Evolutionary conservation across 2,888 invertebrate genomes (phyloP), one percentile per base, ranked within the genome.

Genomic region (Sinopyrophorus schimmeli): DNA sequence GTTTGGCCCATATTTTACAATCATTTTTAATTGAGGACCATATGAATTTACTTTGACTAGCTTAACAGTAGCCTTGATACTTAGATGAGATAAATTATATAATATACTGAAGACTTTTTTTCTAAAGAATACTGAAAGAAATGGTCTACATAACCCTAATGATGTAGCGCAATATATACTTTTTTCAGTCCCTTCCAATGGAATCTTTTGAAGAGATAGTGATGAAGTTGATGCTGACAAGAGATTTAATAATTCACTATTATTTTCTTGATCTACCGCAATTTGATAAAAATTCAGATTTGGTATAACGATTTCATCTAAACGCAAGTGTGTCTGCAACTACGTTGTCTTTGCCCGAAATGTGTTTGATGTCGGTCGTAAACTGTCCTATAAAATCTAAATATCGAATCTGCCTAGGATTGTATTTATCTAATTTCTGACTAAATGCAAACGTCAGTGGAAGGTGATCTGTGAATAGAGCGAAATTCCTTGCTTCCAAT

Each of bases 381-480:
- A 70, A 70, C 43, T 71, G 67, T 0, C 61, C 40, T 12, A 71
- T 67, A 10, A 55, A 66, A 32, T 66, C 59, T 1, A 72, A 48
- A 9, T 72, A 61, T 3, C 68, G 43, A 7, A 59, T 53, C 47
- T 72, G 68, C 2, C 69, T 38, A 0, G 69, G 70, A 1, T 68
- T 38, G 16, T 20, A 16, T 15, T 64, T 64, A 4, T 64, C 64
- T 4, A 57, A 24, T 4, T 60, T 58, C 37, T 61, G 52, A 3
- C 37, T 14, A 37, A 73, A 66, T 1, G 69, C 68, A 24, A 47
- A 67, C 0, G 49, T 59, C 5, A 69, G 46, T 1, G 66, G 67
- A 26, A 65, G 67, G 40, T 65, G 70, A 56, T 69, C 68, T 1
- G 69, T 71, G 15, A 53, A 60, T 0, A 69, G 54, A 0, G 47